Conservation (phyloP, 1,140 invertebrate genomes). For the Kradibia gibbosae region DNA sequence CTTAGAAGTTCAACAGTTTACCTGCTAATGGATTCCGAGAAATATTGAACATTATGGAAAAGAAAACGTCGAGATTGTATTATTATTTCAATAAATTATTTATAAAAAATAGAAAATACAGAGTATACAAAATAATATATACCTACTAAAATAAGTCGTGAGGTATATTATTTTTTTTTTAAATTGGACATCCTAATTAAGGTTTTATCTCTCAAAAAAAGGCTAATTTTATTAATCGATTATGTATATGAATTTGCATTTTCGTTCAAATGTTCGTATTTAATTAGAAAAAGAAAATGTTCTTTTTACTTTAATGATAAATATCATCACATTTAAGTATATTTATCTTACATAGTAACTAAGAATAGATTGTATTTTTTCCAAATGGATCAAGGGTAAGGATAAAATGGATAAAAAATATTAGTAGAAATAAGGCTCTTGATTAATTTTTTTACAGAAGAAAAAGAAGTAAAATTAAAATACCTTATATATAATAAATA, state of each 20-base stretch:
- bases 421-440: too few species aligned
- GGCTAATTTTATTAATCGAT: too few species aligned
- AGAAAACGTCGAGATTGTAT: conserved; percentile 4
- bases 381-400: too few species aligned
- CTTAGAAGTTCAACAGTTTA: not conserved
- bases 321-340: conserved; percentile 6
- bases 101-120: too few species aligned
- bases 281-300: not conserved
- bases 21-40: conserved; percentile 19
- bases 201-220: too few species aligned
- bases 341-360: too few species aligned
- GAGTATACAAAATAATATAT: not conserved
- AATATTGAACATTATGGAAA: not conserved
- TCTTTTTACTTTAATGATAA: conserved; percentile 18
- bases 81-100: conserved; percentile 30
- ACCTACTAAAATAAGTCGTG: not conserved
- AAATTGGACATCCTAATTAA: conserved; percentile 20
- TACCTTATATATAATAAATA: too few species aligned
- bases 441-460: too few species aligned
- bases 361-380: too few species aligned
- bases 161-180: not conserved
- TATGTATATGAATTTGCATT: not conserved
- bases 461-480: too few species aligned
- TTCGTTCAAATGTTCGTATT: conserved; percentile 15
- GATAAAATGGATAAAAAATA: too few species aligned